Base-by-base conservation (phyloP, 2,888 invertebrate species). In the Drosophila recens region DNA sequence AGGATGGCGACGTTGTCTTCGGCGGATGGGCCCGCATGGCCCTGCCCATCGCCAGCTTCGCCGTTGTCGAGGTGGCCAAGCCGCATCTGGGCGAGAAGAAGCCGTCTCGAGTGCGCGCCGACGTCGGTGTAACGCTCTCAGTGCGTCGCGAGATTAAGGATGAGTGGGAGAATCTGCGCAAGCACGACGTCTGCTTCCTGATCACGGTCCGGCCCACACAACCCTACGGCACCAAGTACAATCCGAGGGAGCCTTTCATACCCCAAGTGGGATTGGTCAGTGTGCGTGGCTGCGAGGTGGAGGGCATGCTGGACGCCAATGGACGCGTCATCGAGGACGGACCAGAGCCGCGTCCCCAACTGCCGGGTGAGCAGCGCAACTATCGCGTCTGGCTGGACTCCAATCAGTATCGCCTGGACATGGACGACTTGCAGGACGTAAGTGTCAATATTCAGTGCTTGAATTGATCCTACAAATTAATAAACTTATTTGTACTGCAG, bases 21-120 rank as follows among this genome's bases (percentile, higher is more conserved):
- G 98, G 98, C 13, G 99, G 99, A 2, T 99, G 99, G 99, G 99
- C 99, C 0, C 94, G 99, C 72, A 99, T 99, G 99, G 99, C 99
- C 0, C 96, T 98, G 84, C 98, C 98, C 0, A 96, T 99, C 64
- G 95, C 96, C 9, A 96, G 96, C 68, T 99, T 99, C 93, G 96
- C 97, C 3, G 97, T 99, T 1, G 97, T 99, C 0, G 99, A 99
- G 93, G 98, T 98, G 9, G 96, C 97, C 0, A 97, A 97, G 89
- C 97, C 97, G 0, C 97, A 97, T 91, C 96, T 97, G 48, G 96
- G 99, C 0, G 99, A 99, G 92, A 97, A 97, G 88, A 96, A 98
- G 49, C 99, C 99, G 0, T 98, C 99, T 0, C 94, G 98, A 62
- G 99, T 99, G 0, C 94, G 98, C 45, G 99, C 99, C 5, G 99